Conservation (phyloP, 92 coral and sea anemone genomes). For the Muricea muricata region DNA sequence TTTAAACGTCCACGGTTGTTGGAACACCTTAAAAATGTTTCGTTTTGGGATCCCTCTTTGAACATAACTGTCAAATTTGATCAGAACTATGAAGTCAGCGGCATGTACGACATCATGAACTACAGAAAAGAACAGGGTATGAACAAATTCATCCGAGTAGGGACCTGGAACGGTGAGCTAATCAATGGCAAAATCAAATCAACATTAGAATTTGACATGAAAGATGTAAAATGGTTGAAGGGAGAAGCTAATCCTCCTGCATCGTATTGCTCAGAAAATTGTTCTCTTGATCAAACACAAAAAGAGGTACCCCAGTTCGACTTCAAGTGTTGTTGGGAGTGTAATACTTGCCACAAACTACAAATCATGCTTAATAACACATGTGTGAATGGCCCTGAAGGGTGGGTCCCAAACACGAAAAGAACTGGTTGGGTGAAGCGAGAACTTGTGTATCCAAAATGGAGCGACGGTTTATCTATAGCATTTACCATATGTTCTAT, state of each 20-base stretch:
- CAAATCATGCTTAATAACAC: constrained; percentile 67
- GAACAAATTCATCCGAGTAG: constrained; percentile 63
- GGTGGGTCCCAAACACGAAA: constrained; percentile 62
- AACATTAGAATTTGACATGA: constrained; percentile 50
- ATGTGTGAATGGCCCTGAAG: constrained; percentile 68
- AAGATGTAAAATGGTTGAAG: constrained; percentile 58
- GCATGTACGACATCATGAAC: constrained; percentile 72
- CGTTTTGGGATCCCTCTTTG: constrained; percentile 79
- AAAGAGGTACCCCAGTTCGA: constrained; percentile 20
- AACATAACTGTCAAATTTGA: constrained; percentile 72
- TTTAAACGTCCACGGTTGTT: constrained; percentile 51
- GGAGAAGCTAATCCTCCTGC: constrained; percentile 44
- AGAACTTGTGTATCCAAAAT: constrained; percentile 68
- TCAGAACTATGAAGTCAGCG: constrained; percentile 81
- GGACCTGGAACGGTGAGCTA: constrained; percentile 71
- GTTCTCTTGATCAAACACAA: constrained; percentile 56
- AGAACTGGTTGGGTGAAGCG: constrained; percentile 65
- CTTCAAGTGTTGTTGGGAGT: constrained; percentile 83
- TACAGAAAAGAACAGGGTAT: constrained; percentile 57
- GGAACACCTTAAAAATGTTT: constrained; percentile 72
- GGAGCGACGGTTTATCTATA: constrained; percentile 56
- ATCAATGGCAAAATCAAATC: constrained; percentile 60
- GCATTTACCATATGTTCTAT: constrained; percentile 45
- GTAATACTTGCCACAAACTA: constrained; percentile 60
- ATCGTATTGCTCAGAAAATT: constrained; percentile 79